Evolutionary conservation across 2,113 vertebrate species (phyloP).

Genomic region (Oryzias javanicus): DNA sequence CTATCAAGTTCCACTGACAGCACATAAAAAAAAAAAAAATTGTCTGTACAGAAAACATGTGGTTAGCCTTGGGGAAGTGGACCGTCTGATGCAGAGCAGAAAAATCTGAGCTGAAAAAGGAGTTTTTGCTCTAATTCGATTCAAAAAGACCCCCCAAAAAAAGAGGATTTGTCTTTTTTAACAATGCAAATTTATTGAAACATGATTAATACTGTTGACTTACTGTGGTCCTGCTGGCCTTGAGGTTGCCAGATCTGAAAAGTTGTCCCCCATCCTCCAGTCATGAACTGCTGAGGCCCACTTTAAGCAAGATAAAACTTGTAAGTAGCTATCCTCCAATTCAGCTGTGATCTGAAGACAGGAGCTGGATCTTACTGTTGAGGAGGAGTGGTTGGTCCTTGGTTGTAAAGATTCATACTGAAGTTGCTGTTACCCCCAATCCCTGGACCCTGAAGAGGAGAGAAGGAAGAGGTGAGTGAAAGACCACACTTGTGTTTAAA

Average conservation of each 20-base stretch:
- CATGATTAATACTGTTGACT: slow-evolving; percentile 7
- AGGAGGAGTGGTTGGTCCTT: slow-evolving; percentile 88
- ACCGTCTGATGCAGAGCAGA: background rate
- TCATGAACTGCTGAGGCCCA: slow-evolving; percentile 91
- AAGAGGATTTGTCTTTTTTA: too few species aligned
- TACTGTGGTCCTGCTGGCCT: slow-evolving; percentile 91
- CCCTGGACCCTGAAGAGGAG: slow-evolving; percentile 80
- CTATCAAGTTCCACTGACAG: slow-evolving; percentile 43
- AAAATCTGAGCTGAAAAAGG: background rate
- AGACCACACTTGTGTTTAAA: slow-evolving; percentile 75
- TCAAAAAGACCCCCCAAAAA: too few species aligned
- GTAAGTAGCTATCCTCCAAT: too few species aligned
- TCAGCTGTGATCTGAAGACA: background rate
- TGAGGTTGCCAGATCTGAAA: slow-evolving; percentile 98
- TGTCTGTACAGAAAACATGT: slow-evolving; percentile 25
- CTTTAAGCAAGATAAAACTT: slow-evolving; percentile 63
- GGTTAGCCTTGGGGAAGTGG: slow-evolving; percentile 5
- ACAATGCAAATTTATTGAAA: too few species aligned
- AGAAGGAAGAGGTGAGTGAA: slow-evolving; percentile 54
- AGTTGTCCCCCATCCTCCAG: slow-evolving; percentile 93
- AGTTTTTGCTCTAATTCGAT: too few species aligned
- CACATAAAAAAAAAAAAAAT: slow-evolving; percentile 25
- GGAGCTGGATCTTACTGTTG: slow-evolving; percentile 85
- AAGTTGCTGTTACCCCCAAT: slow-evolving; percentile 88
- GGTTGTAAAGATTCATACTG: slow-evolving; percentile 90